A percentile compares a stretch with the other conserved stretches of the same genome.
phyloP scores from a whole-genome alignment of 2,113 vertebrate genomes.

The Scomber scombrus region DNA sequence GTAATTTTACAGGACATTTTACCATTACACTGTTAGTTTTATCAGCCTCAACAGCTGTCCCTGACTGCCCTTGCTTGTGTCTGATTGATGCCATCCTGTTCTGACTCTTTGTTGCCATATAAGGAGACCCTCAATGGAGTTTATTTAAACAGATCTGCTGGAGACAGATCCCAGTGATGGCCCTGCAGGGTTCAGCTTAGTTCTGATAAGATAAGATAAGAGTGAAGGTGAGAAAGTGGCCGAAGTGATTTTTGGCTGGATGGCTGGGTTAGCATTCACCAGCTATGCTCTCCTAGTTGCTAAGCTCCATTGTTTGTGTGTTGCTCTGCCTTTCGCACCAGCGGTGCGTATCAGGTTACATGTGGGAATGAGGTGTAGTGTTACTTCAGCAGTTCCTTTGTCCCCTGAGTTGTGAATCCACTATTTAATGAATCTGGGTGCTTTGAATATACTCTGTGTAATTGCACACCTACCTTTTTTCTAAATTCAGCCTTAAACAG shows the following conservation, averaged over 20 bases:
- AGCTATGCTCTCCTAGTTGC: conserved; percentile 66
- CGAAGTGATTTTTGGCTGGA: conserved; percentile 49
- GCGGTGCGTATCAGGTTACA: conserved; percentile 71
- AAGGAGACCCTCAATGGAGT: conserved; percentile 51
- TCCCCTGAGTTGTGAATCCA: conserved; percentile 67
- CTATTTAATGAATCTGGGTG: conserved; percentile 60
- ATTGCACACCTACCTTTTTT: conserved; percentile 51
- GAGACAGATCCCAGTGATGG: conserved; percentile 58
- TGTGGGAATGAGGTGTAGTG: conserved; percentile 75
- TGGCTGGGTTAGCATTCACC: conserved; percentile 48
- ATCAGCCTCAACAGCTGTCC: conserved; percentile 50
- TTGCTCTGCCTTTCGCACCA: conserved; percentile 69
- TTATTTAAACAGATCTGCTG: conserved; percentile 57
- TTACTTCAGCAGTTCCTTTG: conserved; percentile 78
- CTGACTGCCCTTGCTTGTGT: conserved; percentile 33
- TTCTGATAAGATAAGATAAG: conserved; percentile 74
- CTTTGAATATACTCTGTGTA: conserved; percentile 47
- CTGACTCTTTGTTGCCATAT: conserved; percentile 62
- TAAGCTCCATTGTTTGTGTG: conserved; percentile 81
- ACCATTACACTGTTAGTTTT: conserved; percentile 10
- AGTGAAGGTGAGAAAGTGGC: conserved; percentile 69
- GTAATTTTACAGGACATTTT: conserved; percentile 18
- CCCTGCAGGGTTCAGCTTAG: conserved; percentile 55
- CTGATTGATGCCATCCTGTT: conserved; percentile 65
- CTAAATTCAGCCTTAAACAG: conserved; percentile 40